Base-by-base conservation (phyloP, 2,888 invertebrate species). In the Trachelus tabidus region DNA sequence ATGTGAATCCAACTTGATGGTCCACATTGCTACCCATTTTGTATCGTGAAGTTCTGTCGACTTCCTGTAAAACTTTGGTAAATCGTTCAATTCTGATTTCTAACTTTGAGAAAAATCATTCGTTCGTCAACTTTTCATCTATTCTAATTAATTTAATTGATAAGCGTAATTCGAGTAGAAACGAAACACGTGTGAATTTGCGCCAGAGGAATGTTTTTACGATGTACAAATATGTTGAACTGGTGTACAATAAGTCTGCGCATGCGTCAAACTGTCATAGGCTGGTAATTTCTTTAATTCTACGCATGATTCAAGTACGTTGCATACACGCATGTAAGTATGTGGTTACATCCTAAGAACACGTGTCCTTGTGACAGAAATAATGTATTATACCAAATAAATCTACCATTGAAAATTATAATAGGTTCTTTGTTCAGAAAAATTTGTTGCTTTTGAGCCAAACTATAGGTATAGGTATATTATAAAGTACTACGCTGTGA, bases 51-150 rank as follows among this genome's bases (percentile, higher is more conserved):
- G 23, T 23, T 56, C 56, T 15, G 23, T 23, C 56, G 56, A 40
- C 80, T 84, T 88, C 71, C 83, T 88, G 76, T 88, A 89, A 81
- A 86, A 87, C 89, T 90, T 56, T 56, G 0, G 6, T 23, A 2
- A 56, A 23, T 56, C 23, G 2, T 23, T 56, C 9, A 2, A 9
- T 56, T 56, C 2, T 56, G 23, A 56, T 56, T 56, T 23, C 2
- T 9, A 56, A 56, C 0, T 56, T 56, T 9, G 23, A 12, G 1
- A 6, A 56, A 56, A 56, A 23, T 56, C 2, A 23, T 56, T 23
- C 0, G 23, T 23, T 15, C 23, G 15, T 9, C 0, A 56, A 9
- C 1, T 23, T 56, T 56, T 56, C 0, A 56, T 15, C 37, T 12
- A 12, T 15, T 40, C 6, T 15, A 56, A 56, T 23, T 23, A 1